phyloP scores from a whole-genome alignment of 2,797 vertebrate species.

The Rhadinocentrus ornatus region DNA sequence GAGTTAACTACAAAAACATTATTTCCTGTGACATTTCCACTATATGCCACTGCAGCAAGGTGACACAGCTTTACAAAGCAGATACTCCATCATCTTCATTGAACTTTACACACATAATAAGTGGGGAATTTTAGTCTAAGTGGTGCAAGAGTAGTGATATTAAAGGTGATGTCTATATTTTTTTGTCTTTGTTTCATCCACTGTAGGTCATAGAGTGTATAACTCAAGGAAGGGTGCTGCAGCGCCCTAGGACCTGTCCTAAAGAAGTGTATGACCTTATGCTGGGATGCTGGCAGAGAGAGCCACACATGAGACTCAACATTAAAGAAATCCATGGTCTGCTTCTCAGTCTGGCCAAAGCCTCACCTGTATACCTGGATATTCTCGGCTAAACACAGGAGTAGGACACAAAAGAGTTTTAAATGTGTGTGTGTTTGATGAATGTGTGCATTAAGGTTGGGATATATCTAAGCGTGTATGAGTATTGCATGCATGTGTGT shows the following conservation, averaged over 20 bases:
- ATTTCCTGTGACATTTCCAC: slow-evolving; percentile 54
- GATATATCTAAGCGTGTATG: slow-evolving; percentile 37
- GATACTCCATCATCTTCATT: slow-evolving; percentile 35
- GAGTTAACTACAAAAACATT: slow-evolving; percentile 36
- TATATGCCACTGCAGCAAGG: slow-evolving; percentile 16
- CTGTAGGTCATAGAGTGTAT: slow-evolving; percentile 97
- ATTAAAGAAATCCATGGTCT: slow-evolving; percentile 97
- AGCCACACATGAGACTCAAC: slow-evolving; percentile 97
- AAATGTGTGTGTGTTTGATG: slow-evolving; percentile 29
- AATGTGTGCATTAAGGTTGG: slow-evolving; percentile 23
- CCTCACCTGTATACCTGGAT: slow-evolving; percentile 98
- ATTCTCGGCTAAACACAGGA: slow-evolving; percentile 90
- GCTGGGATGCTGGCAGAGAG: slow-evolving; percentile 98
- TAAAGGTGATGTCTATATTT: slow-evolving; percentile 16
- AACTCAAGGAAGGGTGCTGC: slow-evolving; percentile 97
- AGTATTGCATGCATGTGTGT: slow-evolving; percentile 50
- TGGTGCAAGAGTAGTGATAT: background rate
- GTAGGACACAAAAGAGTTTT: slow-evolving; percentile 19
- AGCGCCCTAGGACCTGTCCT: slow-evolving; percentile 95
- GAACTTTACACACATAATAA: slow-evolving; percentile 13
- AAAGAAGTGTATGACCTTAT: slow-evolving; percentile 98
- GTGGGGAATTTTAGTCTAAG: slow-evolving; percentile 12
- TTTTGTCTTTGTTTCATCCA: slow-evolving; percentile 3
- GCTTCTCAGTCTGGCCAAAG: slow-evolving; percentile 97
- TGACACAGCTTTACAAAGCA: slow-evolving; percentile 20